Evolutionary conservation across 2,113 vertebrate species (phyloP).

Genomic region (Thunnus maccoyii): DNA sequence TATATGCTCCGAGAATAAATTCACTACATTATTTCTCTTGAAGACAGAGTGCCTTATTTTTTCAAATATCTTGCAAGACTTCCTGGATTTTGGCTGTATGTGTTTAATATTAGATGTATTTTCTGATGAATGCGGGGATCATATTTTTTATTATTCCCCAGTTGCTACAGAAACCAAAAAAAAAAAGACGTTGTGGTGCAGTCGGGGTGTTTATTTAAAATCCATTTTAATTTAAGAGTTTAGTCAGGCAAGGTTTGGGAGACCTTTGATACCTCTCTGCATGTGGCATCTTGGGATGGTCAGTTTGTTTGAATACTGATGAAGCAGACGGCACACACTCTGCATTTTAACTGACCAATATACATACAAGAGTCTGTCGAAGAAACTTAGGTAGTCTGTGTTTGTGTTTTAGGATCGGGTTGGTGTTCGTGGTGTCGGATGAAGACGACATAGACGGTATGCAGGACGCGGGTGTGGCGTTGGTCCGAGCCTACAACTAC

Average conservation of each 20-base stretch:
- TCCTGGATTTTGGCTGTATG: not conserved
- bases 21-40: too few relatives aligned
- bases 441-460: slow-evolving; percentile 92
- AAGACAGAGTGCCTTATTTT: too few relatives aligned
- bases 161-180: slow-evolving; percentile 1
- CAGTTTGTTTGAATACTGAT: slow-evolving; percentile 64
- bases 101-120: not conserved
- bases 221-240: slow-evolving; percentile 52
- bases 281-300: slow-evolving; percentile 33
- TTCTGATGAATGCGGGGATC: not conserved
- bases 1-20: too few relatives aligned
- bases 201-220: slow-evolving; percentile 17
- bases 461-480: slow-evolving; percentile 93
- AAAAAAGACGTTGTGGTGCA: not conserved
- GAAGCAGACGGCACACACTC: slow-evolving; percentile 16
- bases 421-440: slow-evolving; percentile 95
- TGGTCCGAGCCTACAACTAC: slow-evolving; percentile 95
- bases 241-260: slow-evolving; percentile 40
- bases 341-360: slow-evolving; percentile 46
- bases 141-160: not conserved
- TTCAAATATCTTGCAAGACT: too few relatives aligned
- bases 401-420: slow-evolving; percentile 84
- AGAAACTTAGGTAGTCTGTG: not conserved
- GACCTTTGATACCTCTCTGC: slow-evolving; percentile 54
- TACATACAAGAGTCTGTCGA: not conserved